These are phyloP conservation scores for Furcifer pardalis DNA, from an alignment of 2,797 vertebrate genomes.

Conservation along the genomic window DNA sequence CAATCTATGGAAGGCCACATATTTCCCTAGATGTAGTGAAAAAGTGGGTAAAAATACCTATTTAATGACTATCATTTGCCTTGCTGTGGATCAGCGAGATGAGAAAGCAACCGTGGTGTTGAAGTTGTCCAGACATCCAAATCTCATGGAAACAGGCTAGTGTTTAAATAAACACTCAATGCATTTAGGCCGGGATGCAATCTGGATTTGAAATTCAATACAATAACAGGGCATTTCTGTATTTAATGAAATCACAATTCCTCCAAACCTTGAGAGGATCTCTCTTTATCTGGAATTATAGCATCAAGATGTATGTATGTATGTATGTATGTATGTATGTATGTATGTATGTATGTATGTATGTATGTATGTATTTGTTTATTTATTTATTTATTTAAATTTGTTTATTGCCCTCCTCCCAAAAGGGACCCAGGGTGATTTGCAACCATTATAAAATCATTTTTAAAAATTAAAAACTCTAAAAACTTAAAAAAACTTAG, in stretches of 20 bases:
- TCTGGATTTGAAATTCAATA: conserved; percentile 36
- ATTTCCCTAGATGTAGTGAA: not conserved
- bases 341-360: no score
- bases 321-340: no score
- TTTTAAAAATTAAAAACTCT: no score
- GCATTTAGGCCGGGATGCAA: not conserved
- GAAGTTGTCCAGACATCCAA: conserved; percentile 21
- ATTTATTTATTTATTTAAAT: no score
- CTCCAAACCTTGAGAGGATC: conserved; percentile 5
- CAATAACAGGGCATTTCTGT: conserved; percentile 25
- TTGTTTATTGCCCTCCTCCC: no score
- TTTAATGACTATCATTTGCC: not conserved
- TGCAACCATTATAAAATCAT: no score
- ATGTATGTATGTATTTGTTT: no score
- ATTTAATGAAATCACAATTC: conserved; percentile 3
- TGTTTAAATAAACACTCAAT: conserved; percentile 16
- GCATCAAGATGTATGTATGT: conserved; percentile 11
- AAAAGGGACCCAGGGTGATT: no score
- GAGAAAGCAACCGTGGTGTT: not conserved
- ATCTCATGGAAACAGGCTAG: conserved; percentile 28
- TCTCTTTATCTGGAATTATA: conserved; percentile 5
- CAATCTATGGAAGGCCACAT: not conserved
- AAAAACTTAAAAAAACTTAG: no score
- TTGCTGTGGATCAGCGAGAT: conserved; percentile 6
- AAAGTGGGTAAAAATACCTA: not conserved